Percentiles rank a stretch among this genome's conserved stretches.
Evolutionary conservation across 2,797 vertebrate genomes (phyloP).

Genomic region (Cygnus olor): DNA sequence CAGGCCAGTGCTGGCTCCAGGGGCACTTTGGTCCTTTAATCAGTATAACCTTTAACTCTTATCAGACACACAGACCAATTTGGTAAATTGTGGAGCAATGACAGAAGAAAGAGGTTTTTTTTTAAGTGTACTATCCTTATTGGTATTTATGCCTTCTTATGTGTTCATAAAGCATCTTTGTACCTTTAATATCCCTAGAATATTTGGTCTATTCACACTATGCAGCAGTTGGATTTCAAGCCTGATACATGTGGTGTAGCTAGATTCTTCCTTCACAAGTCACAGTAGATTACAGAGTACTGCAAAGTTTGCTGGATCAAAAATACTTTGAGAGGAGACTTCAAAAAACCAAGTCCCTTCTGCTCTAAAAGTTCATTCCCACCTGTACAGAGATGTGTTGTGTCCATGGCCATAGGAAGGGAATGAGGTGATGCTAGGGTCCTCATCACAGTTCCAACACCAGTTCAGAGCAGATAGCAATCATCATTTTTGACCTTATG

Average conservation of each 20-base stretch:
- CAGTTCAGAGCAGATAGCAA: not conserved
- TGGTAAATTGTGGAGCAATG: not conserved
- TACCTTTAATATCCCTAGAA: not conserved
- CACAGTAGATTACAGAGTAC: not conserved
- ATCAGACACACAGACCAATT: not conserved
- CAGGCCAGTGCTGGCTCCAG: not conserved
- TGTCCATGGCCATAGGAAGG: not conserved
- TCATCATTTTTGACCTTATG: not conserved
- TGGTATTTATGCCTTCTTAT: not conserved
- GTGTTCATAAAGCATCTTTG: not conserved
- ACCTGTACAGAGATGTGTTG: not conserved
- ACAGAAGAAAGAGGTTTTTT: not conserved
- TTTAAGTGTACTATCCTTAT: not conserved
- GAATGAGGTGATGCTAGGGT: not conserved
- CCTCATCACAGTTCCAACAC: not conserved
- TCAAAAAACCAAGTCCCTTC: not conserved
- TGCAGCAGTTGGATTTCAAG: not conserved
- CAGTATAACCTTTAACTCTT: not conserved
- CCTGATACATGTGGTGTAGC: not conserved
- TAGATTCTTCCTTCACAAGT: not conserved
- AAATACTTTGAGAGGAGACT: not conserved
- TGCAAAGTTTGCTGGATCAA: not conserved
- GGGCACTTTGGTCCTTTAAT: not conserved
- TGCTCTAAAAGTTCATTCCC: not conserved
- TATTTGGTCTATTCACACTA: not conserved